Evolutionary conservation across 2,113 vertebrate species (phyloP), one percentile per base, ranked within the genome.

Genomic region (Balaenoptera acutorostrata): DNA sequence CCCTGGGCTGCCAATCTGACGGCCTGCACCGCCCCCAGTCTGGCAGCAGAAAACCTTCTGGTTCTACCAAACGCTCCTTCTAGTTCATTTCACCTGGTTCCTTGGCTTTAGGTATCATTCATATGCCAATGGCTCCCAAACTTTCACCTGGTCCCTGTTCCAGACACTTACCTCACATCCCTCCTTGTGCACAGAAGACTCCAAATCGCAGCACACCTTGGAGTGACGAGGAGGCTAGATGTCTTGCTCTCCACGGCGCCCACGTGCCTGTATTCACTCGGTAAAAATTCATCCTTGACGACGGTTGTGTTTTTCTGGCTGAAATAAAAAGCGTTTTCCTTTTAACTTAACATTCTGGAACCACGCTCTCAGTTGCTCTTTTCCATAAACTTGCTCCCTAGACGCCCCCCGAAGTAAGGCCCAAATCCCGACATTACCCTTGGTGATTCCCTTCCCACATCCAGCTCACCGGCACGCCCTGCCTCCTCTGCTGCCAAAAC

Each of bases 191-290:
- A 8, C 14, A 1, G 17, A 21, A 63, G 33, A n/a, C 31, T 41
- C 25, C 44, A 4, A 14, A 80, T 21, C 3, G 0, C 12, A 20
- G 11, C 2, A 17, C 6, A 5, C 5, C 5, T 8, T 1, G 12
- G 41, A 20, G n/a, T 20, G 21, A 13, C 13, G 7, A n/a, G 71
- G 25, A 52, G n/a, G 18, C n/a, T 31, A 27, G 6, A 3, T 25
- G 61, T 29, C 52, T 46, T 39, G 0, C 20, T 25, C 36, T 27
- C 12, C 25, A 6, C 0, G 5, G 46, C 1, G 8, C 21, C 66
- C n/a, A 11, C 0, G 0, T 46, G 44, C 21, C 7, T 0, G 4
- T 8, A 4, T 1, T 85, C 44, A 59, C 6, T 14, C 3, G 17
- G 46, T 10, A 25, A 75, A 93, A 84, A 31, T 10, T 17, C 4